Evolutionary conservation across 2,888 invertebrate genomes (phyloP).

Genomic region (Onthophagus sagittarius): DNA sequence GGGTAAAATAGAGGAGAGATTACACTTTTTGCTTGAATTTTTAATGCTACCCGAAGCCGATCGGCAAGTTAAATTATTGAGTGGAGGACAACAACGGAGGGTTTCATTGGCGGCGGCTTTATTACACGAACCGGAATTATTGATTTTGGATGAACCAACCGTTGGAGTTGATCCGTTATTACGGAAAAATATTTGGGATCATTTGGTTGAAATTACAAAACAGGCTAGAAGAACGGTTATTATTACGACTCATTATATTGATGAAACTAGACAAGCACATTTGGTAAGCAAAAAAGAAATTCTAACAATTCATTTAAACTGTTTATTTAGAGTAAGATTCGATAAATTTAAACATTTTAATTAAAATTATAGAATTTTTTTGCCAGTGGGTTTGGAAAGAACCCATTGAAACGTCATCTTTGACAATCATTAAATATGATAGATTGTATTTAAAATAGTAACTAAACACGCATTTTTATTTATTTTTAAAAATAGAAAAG

Average conservation of each 20-base stretch:
- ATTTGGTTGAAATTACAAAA: slow-evolving; percentile 73
- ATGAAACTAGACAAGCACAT: slow-evolving; percentile 80
- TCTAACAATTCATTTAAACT: no score
- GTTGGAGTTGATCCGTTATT: slow-evolving; percentile 90
- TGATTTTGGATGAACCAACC: slow-evolving; percentile 91
- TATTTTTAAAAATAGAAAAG: no score
- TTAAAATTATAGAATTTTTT: no score
- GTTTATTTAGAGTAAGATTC: no score
- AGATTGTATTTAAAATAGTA: no score
- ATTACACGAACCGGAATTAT: slow-evolving; percentile 81
- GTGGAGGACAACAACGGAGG: slow-evolving; percentile 87
- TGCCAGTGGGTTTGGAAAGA: no score
- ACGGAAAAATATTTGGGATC: slow-evolving; percentile 82
- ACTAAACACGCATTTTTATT: no score
- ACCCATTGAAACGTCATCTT: no score
- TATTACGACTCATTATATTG: slow-evolving; percentile 85
- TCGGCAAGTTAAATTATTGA: slow-evolving; percentile 64
- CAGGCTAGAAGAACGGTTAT: slow-evolving; percentile 75
- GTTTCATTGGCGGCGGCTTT: slow-evolving; percentile 86
- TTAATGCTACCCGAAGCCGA: slow-evolving; percentile 43
- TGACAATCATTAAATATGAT: no score
- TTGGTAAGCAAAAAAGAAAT: no score
- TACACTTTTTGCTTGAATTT: slow-evolving; percentile 41
- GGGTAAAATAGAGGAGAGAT: slow-evolving; percentile 39
- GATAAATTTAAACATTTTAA: no score